Evolutionary conservation across 2,797 vertebrate species (phyloP).

Genomic region (Gobionotothen gibberifrons): DNA sequence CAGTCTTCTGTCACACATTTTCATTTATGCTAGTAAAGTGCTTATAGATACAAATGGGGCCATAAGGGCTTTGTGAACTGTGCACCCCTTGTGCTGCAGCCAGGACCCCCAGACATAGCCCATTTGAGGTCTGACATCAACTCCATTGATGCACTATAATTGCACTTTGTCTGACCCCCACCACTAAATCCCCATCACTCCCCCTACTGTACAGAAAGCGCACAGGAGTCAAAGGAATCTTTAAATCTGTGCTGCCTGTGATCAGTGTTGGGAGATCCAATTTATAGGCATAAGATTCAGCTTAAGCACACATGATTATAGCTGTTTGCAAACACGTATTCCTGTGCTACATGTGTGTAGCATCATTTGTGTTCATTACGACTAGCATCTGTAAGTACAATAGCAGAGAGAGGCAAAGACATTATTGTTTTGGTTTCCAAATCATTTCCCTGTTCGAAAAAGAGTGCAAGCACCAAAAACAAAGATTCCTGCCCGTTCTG

Average conservation of each 20-base stretch:
- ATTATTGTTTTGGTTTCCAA: conserved; percentile 59
- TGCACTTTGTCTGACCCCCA: conserved; percentile 52
- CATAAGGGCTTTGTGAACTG: conserved; percentile 21
- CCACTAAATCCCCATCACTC: conserved; percentile 58
- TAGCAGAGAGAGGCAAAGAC: conserved; percentile 45
- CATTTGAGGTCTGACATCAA: conserved; percentile 41
- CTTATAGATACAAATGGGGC: background rate
- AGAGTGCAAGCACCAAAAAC: conserved; percentile 56
- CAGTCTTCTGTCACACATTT: background rate
- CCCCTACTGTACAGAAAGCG: conserved; percentile 62
- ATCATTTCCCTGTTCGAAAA: conserved; percentile 55
- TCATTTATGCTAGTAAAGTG: background rate
- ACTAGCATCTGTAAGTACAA: conserved; percentile 43
- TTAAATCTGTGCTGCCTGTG: conserved; percentile 30
- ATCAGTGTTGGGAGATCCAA: conserved; percentile 21
- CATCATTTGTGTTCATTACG: conserved; percentile 42
- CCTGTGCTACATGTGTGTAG: background rate
- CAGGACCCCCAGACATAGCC: conserved; percentile 32
- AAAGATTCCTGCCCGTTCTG: conserved; percentile 52
- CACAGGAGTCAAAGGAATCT: conserved; percentile 36
- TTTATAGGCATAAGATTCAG: conserved; percentile 8
- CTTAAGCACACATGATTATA: conserved; percentile 1
- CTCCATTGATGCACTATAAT: conserved; percentile 44
- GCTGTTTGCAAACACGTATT: conserved; percentile 32
- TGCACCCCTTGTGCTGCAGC: conserved; percentile 22